phyloP scores from a whole-genome alignment of 2,888 invertebrate species.

The Chaitophorus viminalis region DNA sequence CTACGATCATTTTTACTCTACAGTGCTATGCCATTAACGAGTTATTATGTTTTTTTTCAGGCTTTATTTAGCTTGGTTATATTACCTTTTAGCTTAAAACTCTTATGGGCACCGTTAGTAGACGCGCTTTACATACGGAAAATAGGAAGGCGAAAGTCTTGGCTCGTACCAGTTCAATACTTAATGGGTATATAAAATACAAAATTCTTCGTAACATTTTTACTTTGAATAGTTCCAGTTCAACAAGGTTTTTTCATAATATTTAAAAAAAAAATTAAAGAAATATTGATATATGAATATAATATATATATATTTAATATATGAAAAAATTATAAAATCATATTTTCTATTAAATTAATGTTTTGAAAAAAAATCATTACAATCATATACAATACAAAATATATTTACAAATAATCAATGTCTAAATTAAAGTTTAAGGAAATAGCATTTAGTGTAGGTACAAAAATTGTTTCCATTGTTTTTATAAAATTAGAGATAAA shows the following conservation, averaged over 20 bases:
- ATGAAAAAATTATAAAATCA: too few relatives aligned
- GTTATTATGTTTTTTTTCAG: slow-evolving; percentile 25
- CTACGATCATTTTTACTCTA: too few relatives aligned
- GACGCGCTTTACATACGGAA: slow-evolving; percentile 37
- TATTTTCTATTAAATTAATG: too few relatives aligned
- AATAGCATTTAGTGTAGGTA: too few relatives aligned
- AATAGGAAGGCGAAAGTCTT: slow-evolving; percentile 52
- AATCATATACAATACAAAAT: too few relatives aligned
- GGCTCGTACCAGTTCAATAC: slow-evolving; percentile 47
- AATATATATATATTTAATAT: too few relatives aligned
- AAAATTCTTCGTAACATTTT: neutral
- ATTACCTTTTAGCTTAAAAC: slow-evolving; percentile 41
- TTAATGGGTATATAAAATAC: slow-evolving; percentile 38
- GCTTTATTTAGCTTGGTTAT: slow-evolving; percentile 37
- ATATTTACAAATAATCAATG: too few relatives aligned
- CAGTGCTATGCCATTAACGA: neutral
- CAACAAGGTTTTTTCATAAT: neutral
- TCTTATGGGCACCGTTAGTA: slow-evolving; percentile 52
- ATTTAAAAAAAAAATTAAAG: neutral
- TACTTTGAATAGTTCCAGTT: neutral
- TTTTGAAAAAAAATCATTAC: too few relatives aligned
- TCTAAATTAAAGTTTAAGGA: too few relatives aligned
- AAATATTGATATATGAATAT: too few relatives aligned
- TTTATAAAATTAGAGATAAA: neutral
- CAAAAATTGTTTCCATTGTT: neutral